These are phyloP conservation scores for Allygus modestus DNA, from an alignment of 2,888 invertebrate genomes.

Conservation along the genomic window DNA sequence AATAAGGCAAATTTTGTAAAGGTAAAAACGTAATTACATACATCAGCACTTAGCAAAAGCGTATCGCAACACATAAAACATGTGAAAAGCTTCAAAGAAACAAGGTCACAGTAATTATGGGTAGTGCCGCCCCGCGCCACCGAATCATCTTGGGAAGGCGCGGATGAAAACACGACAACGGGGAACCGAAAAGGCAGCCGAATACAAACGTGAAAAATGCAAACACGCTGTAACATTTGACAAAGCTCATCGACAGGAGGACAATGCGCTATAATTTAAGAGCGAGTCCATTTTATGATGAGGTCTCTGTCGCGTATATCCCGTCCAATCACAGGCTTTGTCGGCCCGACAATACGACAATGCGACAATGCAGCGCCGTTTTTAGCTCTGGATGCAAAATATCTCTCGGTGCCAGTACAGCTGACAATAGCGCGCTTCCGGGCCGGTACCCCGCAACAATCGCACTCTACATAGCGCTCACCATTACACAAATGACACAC, in stretches of 20 bases:
- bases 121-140: background rate
- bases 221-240: constrained; percentile 26
- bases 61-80: background rate
- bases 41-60: background rate
- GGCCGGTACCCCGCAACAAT: constrained; percentile 63
- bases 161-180: constrained; percentile 25
- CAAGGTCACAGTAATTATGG: background rate
- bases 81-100: background rate
- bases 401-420: constrained; percentile 52
- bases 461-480: constrained; percentile 39
- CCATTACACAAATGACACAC: constrained; percentile 63
- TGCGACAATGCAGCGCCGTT: constrained; percentile 34
- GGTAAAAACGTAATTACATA: background rate
- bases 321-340: constrained; percentile 57
- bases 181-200: constrained; percentile 33
- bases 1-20: too few species aligned
- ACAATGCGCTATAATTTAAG: constrained; percentile 57
- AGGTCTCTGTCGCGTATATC: constrained; percentile 58
- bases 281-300: constrained; percentile 63
- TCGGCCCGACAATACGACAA: constrained; percentile 45
- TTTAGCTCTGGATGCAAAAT: constrained; percentile 60
- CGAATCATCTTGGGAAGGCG: constrained; percentile 35
- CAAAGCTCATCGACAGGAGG: constrained; percentile 53
- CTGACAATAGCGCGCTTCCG: constrained; percentile 59
- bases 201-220: constrained; percentile 25